A percentile compares a stretch with the other conserved stretches of the same genome.
Conservation (phyloP, 2,113 vertebrate species). For the Spheniscus mendiculus region DNA sequence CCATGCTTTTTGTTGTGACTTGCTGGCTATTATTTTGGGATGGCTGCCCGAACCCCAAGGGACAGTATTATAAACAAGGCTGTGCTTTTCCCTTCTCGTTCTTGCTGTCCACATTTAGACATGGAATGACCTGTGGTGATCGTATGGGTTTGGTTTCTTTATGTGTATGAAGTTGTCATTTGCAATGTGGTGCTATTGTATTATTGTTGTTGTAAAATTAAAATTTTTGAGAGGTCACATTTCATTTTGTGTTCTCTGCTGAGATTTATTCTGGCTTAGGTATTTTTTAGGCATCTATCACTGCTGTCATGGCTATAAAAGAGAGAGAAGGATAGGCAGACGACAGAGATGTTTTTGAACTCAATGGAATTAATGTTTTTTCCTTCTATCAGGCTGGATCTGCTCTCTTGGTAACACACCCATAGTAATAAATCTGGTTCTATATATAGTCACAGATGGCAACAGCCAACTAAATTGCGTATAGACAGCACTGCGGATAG, state of each 20-base stretch:
- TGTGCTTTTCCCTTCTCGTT: not conserved
- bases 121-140: not conserved
- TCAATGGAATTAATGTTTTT: conserved; percentile 22
- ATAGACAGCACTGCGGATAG: not conserved
- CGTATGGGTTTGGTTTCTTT: not conserved
- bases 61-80: not conserved
- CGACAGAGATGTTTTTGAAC: not conserved
- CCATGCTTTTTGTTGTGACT: not conserved
- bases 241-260: not conserved
- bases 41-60: not conserved
- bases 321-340: not conserved
- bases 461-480: not conserved
- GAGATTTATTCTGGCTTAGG: not conserved
- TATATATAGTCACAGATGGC: not conserved
- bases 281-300: not conserved
- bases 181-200: not conserved
- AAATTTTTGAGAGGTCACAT: not conserved
- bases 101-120: not conserved
- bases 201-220: not conserved
- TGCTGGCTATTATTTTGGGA: conserved; percentile 13
- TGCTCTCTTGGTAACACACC: not conserved
- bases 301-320: not conserved
- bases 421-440: conserved; percentile 14
- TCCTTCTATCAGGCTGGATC: not conserved
- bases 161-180: not conserved